Base-by-base conservation (phyloP, 1,140 invertebrate genomes). In the Zaprionus tsacasi region DNA sequence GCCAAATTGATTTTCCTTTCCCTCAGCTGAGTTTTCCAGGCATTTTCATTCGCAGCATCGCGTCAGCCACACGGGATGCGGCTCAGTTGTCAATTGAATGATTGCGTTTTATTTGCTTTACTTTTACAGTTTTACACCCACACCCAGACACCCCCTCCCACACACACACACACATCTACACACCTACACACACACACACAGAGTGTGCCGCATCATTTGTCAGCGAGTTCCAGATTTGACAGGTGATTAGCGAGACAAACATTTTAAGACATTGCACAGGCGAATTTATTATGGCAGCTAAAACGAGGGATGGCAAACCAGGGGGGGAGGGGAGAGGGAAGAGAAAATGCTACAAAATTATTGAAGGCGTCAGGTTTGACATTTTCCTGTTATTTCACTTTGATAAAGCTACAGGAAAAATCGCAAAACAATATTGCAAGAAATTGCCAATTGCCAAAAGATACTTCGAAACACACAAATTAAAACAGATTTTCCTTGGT, bases 1-100 rank as follows among this genome's bases (percentile, higher is more conserved):
- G 73, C 68, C 65, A 89, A 88, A 88, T 88, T 88, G 83, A 88
- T 88, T 87, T 87, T 87, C 58, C 72, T 87, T 87, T 87, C 66
- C 72, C 72, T 70, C 67, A 65, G 72, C 67, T 70, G 55, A 52
- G 21, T 30, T 43, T 43, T 21, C n/a, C 45, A 21, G 17, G 17
- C 45, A 45, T 35, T 35, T 35, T 35, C 65, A 58, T 30, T 30
- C 27, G 27, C 27, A 30, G 27, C 27, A 30, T 30, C 27, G 27
- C 27, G 27, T 30, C 27, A 30, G 64, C 35, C 64, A 58, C 61
- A 50, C 7, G 8, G 27, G 70, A 68, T 73, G 70, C 60, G 70
- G 64, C 71, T 56, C 54, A 74, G 70, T 85, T 89, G 81, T 81
- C 85, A 89, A 88, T 88, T 89, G 75, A 88, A 89, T 89, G 85